Base-by-base conservation (phyloP, 2,888 invertebrate species). In the Campoplex capitator region DNA sequence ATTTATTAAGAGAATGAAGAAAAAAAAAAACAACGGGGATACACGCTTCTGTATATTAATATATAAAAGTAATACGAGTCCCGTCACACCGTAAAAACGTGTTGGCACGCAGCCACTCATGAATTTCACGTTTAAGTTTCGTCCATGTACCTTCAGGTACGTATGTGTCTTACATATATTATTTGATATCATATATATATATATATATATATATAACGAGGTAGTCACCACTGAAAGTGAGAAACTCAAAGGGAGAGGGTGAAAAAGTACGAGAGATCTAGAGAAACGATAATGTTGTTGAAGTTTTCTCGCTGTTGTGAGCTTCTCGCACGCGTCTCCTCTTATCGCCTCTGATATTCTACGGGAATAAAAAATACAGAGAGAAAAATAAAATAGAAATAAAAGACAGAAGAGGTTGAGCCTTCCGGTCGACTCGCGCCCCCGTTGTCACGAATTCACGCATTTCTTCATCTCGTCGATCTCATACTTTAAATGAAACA, bases 371-470 rank as follows among this genome's bases (percentile, higher is more conserved):
- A 48, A 38, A 38, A 38, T 6, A 38, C 38, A 38, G 38, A 70
- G n/a, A 45, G 8, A 42, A 16, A 56, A 13, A 23, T 23, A 38
- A 13, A 74, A 35, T 35, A n/a, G n/a, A 74, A 51, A 13, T 23
- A 54, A 56, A 54, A 62, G 51, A 65, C 45, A 42, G 8, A 23
- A 79, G 79, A 79, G 58, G 23, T 74, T 45, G 76, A 74, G 82
- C 68, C 87, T 87, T 84, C 84, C 87, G 87, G 84, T 84, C 75
- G 87, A 78, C 84, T 84, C 84, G 82, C 86, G 83, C 78, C 78
- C 84, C 68, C 70, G 68, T 51, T 79, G 75, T 76, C 83, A 88
- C 75, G 78, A 87, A 84, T 85, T 79, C 75, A 77, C 81, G 83
- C 85, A 78, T 76, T 23, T 56, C 48, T 82, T 70, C 84, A 83